phyloP scores from a whole-genome alignment of 2,888 invertebrate species.

The Spisula solida region DNA sequence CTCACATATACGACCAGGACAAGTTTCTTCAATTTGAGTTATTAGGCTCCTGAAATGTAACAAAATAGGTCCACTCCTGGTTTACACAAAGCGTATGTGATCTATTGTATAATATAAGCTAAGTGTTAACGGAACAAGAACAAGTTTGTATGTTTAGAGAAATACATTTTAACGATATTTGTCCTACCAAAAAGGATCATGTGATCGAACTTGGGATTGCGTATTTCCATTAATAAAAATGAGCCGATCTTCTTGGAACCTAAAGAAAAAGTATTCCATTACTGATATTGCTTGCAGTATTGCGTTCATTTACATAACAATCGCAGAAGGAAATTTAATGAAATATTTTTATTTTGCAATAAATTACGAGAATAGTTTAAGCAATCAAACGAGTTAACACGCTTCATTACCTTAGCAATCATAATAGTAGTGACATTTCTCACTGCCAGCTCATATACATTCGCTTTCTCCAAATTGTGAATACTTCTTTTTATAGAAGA shows the following conservation, averaged over 20 bases:
- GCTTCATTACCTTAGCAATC: not conserved
- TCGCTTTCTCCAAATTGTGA: not conserved
- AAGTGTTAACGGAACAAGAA: not conserved
- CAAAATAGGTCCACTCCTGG: not conserved
- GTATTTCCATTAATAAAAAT: not conserved
- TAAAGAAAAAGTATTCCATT: not conserved
- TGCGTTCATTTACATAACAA: not conserved
- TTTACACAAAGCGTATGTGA: not conserved
- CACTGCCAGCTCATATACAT: not conserved
- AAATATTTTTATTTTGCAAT: not conserved
- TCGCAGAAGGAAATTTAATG: not conserved
- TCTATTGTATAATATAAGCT: not conserved
- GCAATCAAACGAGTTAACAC: not conserved
- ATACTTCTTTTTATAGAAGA: not conserved
- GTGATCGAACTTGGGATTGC: not conserved
- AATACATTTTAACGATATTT: not conserved
- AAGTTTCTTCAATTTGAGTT: conserved; percentile 11
- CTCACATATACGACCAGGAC: not conserved
- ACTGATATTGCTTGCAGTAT: not conserved
- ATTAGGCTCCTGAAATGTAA: conserved; percentile 22
- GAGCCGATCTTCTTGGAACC: not conserved
- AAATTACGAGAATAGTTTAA: not conserved
- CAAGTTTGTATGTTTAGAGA: not conserved
- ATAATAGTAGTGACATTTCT: not conserved
- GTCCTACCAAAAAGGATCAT: not conserved